Base-by-base conservation (phyloP, 2,113 vertebrate genomes). In the Propithecus coquereli region DNA sequence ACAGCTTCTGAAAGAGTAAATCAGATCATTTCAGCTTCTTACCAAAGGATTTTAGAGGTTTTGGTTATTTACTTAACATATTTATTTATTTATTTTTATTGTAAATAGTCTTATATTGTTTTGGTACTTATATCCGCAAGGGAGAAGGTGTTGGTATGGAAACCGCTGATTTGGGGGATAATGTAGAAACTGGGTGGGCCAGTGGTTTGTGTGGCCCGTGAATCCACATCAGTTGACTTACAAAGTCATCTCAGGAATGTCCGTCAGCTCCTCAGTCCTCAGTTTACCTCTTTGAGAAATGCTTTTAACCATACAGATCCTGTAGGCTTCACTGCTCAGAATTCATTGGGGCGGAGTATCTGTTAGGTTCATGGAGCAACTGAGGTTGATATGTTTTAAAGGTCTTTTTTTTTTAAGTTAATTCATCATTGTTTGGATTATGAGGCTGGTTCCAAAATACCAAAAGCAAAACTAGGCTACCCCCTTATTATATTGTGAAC, bases 1-100 rank as follows among this genome's bases (percentile, higher is more conserved):
- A 97, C 93, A 96, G 96, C 92, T 97, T 98, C 95, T 87, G 93
- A 98, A 97, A 98, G 89, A 98, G 94, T 95, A 98, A 96, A 95
- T 91, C 77, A 92, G 73, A 83, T 97, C 85, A 85, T 87, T 98
- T 97, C 97, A 96, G 96, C 85, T 96, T 96, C 96, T 97, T 95
- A 89, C 73, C 66, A 59, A 95, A 97, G 94, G 97, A 96, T 97
- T 98, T 97, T 77, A 73, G 32, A 66, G 90, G 59, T 82, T 94
- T 70, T 90, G 50, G 95, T 82, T 40, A 74, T 97, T 97, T 97
- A 90, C 97, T 96, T 97, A 94, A 23, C 45, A 8, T 34, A 25
- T 25, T 74, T 13, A 74, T 25, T 30, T 92, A 66, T 73, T 90
- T 18, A 63, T 54, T 54, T 87, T 93, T 59, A 86, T 77, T 95